Evolutionary conservation across 1,140 invertebrate genomes (phyloP).

Genomic region (Nylanderia fulva): DNA sequence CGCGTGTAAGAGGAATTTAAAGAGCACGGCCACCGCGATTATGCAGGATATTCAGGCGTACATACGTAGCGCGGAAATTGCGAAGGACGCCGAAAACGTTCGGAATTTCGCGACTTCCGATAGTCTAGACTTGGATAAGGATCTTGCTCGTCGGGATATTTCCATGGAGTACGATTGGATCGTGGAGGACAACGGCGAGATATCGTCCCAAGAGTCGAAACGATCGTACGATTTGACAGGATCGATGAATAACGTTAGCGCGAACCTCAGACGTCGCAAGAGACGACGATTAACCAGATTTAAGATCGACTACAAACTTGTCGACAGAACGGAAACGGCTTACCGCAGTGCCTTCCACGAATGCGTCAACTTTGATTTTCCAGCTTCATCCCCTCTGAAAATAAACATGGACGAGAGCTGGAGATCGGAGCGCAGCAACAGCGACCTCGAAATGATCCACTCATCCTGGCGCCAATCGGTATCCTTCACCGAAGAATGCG

Average conservation of each 20-base stretch:
- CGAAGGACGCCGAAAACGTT: neutral
- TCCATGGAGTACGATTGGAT: constrained; percentile 28
- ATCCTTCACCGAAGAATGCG: constrained; percentile 21
- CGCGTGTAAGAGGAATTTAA: constrained; percentile 31
- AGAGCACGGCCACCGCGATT: neutral
- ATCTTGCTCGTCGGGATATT: neutral
- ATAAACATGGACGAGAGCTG: constrained; percentile 42
- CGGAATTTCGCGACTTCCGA: neutral
- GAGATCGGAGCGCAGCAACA: constrained; percentile 5
- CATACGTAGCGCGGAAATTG: neutral
- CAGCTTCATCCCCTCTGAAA: constrained; percentile 27
- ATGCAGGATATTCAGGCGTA: constrained; percentile 29
- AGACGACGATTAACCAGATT: neutral
- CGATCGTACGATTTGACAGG: neutral
- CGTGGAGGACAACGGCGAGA: neutral
- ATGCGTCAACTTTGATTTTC: neutral
- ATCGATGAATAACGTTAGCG: neutral
- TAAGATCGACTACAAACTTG: constrained; percentile 26
- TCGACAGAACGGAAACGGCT: constrained; percentile 7
- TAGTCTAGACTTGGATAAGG: neutral
- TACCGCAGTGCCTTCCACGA: constrained; percentile 18
- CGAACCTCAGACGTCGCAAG: neutral
- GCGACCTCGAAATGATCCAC: neutral
- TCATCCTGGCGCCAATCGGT: constrained; percentile 24
- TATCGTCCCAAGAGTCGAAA: neutral